Evolutionary conservation across 2,797 vertebrate genomes (phyloP), one percentile per base, ranked within the genome.

Genomic region (Sebastes alutus): DNA sequence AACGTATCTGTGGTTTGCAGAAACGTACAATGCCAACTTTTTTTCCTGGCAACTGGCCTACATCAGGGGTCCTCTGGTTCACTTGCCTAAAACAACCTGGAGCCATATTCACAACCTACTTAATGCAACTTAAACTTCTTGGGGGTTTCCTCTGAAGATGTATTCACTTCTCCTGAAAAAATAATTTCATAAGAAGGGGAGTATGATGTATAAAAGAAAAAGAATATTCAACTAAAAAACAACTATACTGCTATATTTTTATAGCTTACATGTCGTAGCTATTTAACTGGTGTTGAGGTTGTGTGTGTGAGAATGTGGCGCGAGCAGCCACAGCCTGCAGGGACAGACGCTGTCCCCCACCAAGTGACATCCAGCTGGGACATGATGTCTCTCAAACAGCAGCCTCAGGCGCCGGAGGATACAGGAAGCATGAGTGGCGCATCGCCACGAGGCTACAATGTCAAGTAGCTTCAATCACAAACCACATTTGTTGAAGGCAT

Each of bases 341-440:
- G 72, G 75, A 72, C 62, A 68, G 35, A 66, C 33, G 7, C n/a
- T 58, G 65, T 60, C 73, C 46, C 55, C 32, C 42, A 61, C 42
- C 33, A 63, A 66, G 65, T 71, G 69, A 75, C 73, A 72, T 72
- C 70, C 77, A 83, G 56, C 84, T 78, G 56, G 6, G 78, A 75
- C 71, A 52, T 30, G 72, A 71, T 23, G 59, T 23, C 46, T 80
- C 38, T 69, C 23, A 38, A 38, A 32, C 49, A 55, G 42, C 5
- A 13, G 29, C 60, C 20, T 46, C 38, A 22, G 54, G 64, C 38
- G 18, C 20, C 1, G 2, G 8, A 69, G 38, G 61, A 59, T 5
- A 27, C 16, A 63, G 30, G n/a, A 60, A 33, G 65, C 42, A 30
- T 14, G 52, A 65, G 32, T 71, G 62, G 35, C 5, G 1, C 52